Evolutionary conservation across 2,797 vertebrate genomes (phyloP), one percentile per base, ranked within the genome.

Genomic region (Xiphorhynchus erythropygius): DNA sequence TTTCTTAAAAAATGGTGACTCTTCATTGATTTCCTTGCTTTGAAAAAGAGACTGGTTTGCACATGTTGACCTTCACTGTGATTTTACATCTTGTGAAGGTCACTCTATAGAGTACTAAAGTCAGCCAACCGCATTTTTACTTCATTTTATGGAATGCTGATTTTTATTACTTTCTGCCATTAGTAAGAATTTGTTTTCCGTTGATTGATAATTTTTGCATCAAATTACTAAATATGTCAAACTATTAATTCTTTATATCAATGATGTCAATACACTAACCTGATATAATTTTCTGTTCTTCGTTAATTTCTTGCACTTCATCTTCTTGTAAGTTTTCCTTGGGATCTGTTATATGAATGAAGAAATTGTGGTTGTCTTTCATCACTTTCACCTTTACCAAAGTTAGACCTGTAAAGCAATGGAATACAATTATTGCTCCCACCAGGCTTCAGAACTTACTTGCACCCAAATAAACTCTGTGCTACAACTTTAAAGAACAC

Each of bases 291-390:
- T 92, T 35, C 41, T 86, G 77, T 39, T 88, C 91, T 87, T 96
- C 96, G 44, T 53, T n/a, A 24, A 67, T 85, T 88, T 95, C 94
- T 57, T 94, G 71, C 33, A 62, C 28, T 89, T 92, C 32, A 1
- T 11, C 52, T 77, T 96, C 88, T 88, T 78, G 62, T 18, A 87
- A 17, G 14, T 84, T 91, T 93, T 96, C 82, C 80, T 97, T 94
- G 14, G 98, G 97, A 27, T 98, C 98, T 89, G 93, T 98, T 84
- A 99, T 89, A 92, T 99, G 98, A 90, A 98, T 98, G 96, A 98
- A 98, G 96, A 99, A 99, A 91, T 85, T 95, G 97, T 99, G 99
- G 5, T 97, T 98, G 94, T 99, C 99, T 92, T 99, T 99, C 80
- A 96, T 97, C 77, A 99, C 98, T 47, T 97, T 97, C 65, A 99